A percentile compares a stretch with the other conserved stretches of the same genome.
Conservation (phyloP, 2,797 vertebrate genomes). For the Phaenicophaeus curvirostris region DNA sequence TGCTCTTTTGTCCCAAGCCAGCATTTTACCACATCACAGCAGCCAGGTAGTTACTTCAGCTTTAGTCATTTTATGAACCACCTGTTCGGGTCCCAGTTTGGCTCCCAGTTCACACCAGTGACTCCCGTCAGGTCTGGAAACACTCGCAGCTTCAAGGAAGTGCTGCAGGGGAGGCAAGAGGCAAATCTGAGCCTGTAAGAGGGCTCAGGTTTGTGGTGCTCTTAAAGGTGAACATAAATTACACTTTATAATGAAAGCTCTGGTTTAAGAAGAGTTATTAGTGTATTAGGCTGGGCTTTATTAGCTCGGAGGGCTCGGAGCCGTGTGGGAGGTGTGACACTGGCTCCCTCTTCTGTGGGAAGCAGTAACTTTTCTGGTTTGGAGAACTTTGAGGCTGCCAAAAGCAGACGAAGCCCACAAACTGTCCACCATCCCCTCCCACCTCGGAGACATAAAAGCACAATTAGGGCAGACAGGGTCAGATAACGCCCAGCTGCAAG, state of each 20-base stretch:
- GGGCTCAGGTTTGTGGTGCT: background rate
- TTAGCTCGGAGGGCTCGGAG: background rate
- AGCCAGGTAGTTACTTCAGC: background rate
- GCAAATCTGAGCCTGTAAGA: background rate
- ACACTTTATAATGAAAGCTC: conserved; percentile 39
- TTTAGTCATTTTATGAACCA: background rate
- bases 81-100: conserved; percentile 3
- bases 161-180: background rate
- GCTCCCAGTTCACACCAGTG: conserved; percentile 22
- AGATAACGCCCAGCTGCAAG: rapidly evolving
- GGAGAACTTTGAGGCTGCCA: background rate
- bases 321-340: conserved; percentile 41
- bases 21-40: background rate
- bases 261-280: conserved; percentile 47
- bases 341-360: conserved; percentile 74
- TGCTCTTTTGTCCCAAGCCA: background rate
- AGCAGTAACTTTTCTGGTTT: background rate
- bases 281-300: conserved; percentile 26
- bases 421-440: background rate
- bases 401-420: background rate
- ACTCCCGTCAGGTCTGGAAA: background rate
- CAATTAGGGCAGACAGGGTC: rapidly evolving
- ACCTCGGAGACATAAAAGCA: rapidly evolving
- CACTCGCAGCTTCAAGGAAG: background rate
- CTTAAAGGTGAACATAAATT: conserved; percentile 32